phyloP scores from a whole-genome alignment of 2,113 vertebrate species.

The Dendropsophus ebraccatus region DNA sequence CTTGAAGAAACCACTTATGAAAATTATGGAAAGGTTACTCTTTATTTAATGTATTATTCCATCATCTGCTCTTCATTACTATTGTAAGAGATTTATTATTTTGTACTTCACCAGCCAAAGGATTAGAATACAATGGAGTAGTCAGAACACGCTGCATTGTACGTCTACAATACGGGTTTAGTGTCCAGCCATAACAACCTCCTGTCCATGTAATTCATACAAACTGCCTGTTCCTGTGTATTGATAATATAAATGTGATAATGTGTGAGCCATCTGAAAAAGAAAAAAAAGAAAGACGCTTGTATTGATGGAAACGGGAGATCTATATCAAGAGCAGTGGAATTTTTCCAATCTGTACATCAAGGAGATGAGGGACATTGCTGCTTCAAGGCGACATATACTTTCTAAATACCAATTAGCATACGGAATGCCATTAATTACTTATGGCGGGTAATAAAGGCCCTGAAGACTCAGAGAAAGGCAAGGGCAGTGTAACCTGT shows the following conservation, averaged over 20 bases:
- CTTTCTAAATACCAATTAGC: background rate
- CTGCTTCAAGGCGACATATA: background rate
- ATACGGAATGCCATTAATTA: background rate
- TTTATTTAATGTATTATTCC: constrained; percentile 5
- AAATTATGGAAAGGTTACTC: constrained; percentile 20
- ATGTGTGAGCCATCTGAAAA: constrained; percentile 25
- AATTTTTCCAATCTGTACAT: background rate
- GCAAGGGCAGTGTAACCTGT: background rate
- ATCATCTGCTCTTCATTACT: constrained; percentile 8
- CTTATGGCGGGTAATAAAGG: background rate
- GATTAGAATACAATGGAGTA: constrained; percentile 23
- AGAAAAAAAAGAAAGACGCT: constrained; percentile 11
- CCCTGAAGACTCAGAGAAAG: background rate
- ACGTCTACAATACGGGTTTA: background rate
- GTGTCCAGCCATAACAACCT: constrained; percentile 19
- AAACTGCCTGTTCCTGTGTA: background rate
- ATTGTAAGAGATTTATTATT: constrained; percentile 29
- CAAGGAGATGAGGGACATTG: background rate
- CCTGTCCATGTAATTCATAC: constrained; percentile 8
- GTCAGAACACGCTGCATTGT: background rate
- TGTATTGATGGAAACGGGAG: constrained; percentile 2
- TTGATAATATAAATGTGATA: constrained; percentile 39
- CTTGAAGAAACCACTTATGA: background rate
- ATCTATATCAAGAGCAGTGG: constrained; percentile 24
- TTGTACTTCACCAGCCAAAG: constrained; percentile 3